phyloP scores from a whole-genome alignment of 2,888 invertebrate genomes.

The Sepiola atlantica region DNA sequence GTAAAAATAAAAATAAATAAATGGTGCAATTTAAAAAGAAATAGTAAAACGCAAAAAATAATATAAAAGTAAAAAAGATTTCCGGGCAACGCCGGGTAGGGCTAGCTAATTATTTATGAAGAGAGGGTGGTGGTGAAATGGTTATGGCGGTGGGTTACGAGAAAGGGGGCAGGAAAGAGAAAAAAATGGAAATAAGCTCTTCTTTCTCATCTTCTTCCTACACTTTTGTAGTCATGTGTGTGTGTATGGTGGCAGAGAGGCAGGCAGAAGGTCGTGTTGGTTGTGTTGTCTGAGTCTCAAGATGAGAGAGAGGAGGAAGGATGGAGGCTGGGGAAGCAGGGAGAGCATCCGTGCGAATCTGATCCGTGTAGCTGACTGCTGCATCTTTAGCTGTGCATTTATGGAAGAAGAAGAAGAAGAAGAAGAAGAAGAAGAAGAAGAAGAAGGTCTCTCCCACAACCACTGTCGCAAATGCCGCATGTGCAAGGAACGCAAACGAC shows the following conservation, averaged over 20 bases:
- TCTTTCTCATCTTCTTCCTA: not conserved
- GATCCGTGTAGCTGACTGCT: not conserved
- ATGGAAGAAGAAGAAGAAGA: not conserved
- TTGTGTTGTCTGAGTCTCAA: not conserved
- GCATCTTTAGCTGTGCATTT: constrained; percentile 32
- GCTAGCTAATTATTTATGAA: not conserved
- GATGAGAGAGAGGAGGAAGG: not conserved
- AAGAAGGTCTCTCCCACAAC: too few relatives aligned
- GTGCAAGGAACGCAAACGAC: too few relatives aligned
- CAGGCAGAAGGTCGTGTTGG: not conserved
- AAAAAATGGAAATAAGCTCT: not conserved
- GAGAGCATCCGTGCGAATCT: not conserved
- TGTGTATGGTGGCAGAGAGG: not conserved
- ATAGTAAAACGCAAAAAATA: too few relatives aligned
- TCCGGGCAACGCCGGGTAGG: not conserved
- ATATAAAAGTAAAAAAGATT: too few relatives aligned
- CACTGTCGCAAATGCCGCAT: too few relatives aligned
- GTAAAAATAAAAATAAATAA: too few relatives aligned
- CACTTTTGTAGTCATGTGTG: not conserved
- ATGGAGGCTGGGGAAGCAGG: constrained; percentile 2
- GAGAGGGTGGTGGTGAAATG: not conserved
- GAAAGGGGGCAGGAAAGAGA: not conserved
- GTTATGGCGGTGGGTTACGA: not conserved
- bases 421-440: too few relatives aligned
- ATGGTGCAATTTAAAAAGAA: too few relatives aligned